Conservation (phyloP, 2,797 vertebrate genomes). For the Channa striata region DNA sequence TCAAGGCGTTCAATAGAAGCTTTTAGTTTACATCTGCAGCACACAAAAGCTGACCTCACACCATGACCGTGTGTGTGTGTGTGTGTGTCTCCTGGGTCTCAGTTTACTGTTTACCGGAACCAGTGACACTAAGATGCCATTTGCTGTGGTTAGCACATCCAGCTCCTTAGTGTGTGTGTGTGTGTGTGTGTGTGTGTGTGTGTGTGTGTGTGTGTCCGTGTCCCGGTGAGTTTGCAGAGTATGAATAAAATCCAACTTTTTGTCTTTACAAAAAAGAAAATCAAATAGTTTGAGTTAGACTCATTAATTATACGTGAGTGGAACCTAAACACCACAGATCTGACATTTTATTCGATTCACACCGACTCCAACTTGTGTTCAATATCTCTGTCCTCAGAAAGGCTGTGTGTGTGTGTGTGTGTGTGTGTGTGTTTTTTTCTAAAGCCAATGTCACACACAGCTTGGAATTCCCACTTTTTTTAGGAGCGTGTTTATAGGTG, state of each 20-base stretch:
- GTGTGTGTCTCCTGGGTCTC: slow-evolving; percentile 35
- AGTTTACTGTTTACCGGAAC: slow-evolving; percentile 73
- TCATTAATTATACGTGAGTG: too few relatives aligned
- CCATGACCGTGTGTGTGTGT: slow-evolving; percentile 37
- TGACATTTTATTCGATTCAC: too few relatives aligned
- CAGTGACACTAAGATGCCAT: slow-evolving; percentile 56
- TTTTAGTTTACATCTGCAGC: slow-evolving; percentile 87
- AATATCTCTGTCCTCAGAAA: too few relatives aligned
- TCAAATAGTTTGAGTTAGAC: too few relatives aligned
- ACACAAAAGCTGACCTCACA: slow-evolving; percentile 75
- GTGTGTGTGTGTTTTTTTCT: too few relatives aligned
- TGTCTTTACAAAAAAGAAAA: neutral
- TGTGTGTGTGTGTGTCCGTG: slow-evolving; percentile 9
- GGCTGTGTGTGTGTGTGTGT: too few relatives aligned
- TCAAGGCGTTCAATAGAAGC: slow-evolving; percentile 77
- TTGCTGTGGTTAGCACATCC: slow-evolving; percentile 64
- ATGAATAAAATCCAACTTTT: neutral
- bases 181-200: slow-evolving; percentile 5
- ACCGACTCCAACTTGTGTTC: too few relatives aligned
- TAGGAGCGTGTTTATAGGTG: too few relatives aligned
- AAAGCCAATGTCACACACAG: too few relatives aligned
- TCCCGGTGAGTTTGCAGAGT: neutral
- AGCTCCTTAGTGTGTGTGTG: slow-evolving; percentile 5
- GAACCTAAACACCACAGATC: too few relatives aligned
- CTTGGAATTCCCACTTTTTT: too few relatives aligned